These are phyloP conservation scores for Caenorhabditis briggsae DNA, from an alignment of 1,140 invertebrate species.

Conservation along the genomic window DNA sequence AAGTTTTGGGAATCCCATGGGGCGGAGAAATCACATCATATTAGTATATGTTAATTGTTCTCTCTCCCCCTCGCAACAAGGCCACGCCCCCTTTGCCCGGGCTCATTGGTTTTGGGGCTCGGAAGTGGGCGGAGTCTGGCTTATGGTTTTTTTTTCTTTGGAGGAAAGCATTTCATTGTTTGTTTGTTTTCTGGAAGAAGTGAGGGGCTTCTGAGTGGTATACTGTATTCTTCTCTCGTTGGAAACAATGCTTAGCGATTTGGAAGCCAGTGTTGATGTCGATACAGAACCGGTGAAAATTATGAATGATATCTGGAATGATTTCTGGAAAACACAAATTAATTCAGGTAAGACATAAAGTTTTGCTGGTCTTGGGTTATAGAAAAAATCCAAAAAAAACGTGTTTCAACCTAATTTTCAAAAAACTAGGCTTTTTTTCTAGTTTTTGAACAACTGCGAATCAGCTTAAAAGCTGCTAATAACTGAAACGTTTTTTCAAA, in stretches of 20 bases:
- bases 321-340: constrained; percentile 39
- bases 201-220: too few relatives aligned
- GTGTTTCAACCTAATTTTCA: too few relatives aligned
- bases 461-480: too few relatives aligned
- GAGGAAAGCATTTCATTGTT: not conserved
- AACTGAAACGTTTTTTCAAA: not conserved
- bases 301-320: constrained; percentile 16
- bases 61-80: not conserved
- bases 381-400: too few relatives aligned
- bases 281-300: not conserved
- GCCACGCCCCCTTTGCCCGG: not conserved
- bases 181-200: too few relatives aligned
- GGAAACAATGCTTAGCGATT: not conserved
- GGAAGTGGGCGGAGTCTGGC: not conserved
- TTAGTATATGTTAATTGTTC: constrained; percentile 56
- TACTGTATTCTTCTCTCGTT: too few relatives aligned
- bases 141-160: not conserved
- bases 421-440: too few relatives aligned
- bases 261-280: not conserved
- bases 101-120: not conserved
- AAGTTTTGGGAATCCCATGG: not conserved
- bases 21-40: constrained; percentile 48
- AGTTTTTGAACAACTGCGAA: too few relatives aligned
- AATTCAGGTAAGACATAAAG: not conserved
- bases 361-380: not conserved